These are phyloP conservation scores for Vombatus ursinus DNA, from an alignment of 2,113 vertebrate species.

Conservation along the genomic window DNA sequence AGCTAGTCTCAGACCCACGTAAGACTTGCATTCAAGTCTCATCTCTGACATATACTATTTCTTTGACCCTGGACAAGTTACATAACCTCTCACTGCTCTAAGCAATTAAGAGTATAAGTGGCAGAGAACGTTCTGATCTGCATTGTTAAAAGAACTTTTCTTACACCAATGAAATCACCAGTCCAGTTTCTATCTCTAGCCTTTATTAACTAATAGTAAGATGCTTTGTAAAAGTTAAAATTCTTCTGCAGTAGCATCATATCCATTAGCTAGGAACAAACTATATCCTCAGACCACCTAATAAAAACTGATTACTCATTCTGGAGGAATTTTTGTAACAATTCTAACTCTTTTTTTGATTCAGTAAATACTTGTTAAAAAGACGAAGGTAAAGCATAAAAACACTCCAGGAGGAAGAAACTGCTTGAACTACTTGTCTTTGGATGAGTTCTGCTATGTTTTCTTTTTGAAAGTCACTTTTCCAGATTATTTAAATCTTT, in stretches of 20 bases:
- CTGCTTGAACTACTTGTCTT: background rate
- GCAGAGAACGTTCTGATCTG: background rate
- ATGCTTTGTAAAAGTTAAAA: background rate
- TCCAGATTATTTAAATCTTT: conserved; percentile 19
- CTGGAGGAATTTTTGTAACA: background rate
- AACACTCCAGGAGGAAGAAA: background rate
- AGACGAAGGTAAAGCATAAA: conserved; percentile 18
- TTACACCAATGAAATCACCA: background rate
- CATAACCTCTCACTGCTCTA: background rate
- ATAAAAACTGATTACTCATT: conserved; percentile 18
- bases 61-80: background rate
- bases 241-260: background rate
- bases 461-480: background rate
- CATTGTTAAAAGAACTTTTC: background rate
- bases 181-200: background rate
- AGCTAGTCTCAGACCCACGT: background rate
- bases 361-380: background rate
- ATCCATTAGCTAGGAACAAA: background rate
- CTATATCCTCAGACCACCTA: background rate
- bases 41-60: background rate
- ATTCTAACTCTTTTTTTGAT: conserved; percentile 11
- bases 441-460: background rate
- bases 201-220: background rate
- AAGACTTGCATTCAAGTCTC: background rate
- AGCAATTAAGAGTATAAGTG: background rate